Conservation (phyloP, 2,797 vertebrate genomes). For the Liasis olivaceus region DNA sequence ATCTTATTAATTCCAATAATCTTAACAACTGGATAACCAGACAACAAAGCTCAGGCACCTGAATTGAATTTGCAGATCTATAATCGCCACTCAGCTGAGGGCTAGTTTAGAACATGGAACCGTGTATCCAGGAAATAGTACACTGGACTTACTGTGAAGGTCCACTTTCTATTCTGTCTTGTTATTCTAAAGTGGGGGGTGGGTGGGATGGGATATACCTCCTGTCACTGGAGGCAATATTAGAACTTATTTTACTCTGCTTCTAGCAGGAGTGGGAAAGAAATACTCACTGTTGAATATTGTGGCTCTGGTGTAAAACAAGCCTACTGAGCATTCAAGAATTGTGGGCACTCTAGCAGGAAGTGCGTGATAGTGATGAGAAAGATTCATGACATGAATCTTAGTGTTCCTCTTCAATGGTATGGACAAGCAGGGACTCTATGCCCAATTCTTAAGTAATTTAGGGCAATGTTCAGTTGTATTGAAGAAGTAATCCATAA, state of each 20-base stretch:
- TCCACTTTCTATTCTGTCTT: not conserved
- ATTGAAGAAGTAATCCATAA: not conserved
- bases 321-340: not conserved
- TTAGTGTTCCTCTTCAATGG: not conserved
- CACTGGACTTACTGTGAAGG: not conserved
- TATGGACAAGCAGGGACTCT: not conserved
- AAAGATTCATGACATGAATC: not conserved
- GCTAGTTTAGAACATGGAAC: not conserved
- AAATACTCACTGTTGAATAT: not conserved
- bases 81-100: not conserved
- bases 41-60: not conserved
- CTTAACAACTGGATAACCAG: not conserved
- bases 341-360: not conserved
- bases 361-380: not conserved
- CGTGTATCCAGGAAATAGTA: not conserved
- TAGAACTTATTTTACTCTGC: not conserved
- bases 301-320: not conserved
- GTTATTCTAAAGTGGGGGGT: not conserved
- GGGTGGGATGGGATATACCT: not conserved
- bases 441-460: not conserved
- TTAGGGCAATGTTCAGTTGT: not conserved
- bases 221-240: not conserved
- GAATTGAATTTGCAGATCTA: not conserved
- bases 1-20: not conserved
- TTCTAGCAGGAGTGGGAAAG: not conserved